A percentile compares a stretch with the other conserved stretches of the same genome.
phyloP scores from a whole-genome alignment of 2,888 invertebrate genomes.

The Clivina fossor region DNA sequence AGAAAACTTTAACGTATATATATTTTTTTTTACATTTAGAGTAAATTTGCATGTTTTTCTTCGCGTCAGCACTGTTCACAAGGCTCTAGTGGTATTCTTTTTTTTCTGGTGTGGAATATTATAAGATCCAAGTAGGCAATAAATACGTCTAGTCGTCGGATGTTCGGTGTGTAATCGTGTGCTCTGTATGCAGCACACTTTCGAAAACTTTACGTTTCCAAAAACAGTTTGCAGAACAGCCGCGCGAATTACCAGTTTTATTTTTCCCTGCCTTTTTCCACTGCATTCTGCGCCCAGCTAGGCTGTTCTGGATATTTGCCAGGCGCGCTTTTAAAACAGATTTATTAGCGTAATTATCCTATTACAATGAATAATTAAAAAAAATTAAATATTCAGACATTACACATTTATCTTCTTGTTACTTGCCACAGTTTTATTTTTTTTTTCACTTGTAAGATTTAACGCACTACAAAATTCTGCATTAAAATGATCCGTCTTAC shows the following conservation, averaged over 20 bases:
- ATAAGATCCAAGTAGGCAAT: constrained; percentile 14
- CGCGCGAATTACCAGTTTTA: not conserved
- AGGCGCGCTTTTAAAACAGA: constrained; percentile 1
- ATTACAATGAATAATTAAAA: too few relatives aligned
- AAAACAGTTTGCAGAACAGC: constrained; percentile 5
- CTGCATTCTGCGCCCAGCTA: not conserved
- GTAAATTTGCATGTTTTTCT: too few relatives aligned
- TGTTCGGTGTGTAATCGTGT: constrained; percentile 6
- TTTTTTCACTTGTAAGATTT: too few relatives aligned
- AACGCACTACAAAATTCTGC: too few relatives aligned
- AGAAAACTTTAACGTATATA: too few relatives aligned
- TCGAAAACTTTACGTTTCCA: constrained; percentile 10
- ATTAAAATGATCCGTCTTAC: too few relatives aligned
- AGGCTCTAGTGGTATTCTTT: too few relatives aligned
- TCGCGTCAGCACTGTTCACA: too few relatives aligned
- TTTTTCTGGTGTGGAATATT: too few relatives aligned
- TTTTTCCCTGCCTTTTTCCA: constrained; percentile 12
- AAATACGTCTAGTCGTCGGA: constrained; percentile 7
- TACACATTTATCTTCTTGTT: too few relatives aligned
- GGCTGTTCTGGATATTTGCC: not conserved
- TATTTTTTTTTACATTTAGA: not conserved
- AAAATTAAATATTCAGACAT: too few relatives aligned
- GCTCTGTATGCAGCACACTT: constrained; percentile 13
- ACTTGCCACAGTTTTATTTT: too few relatives aligned
- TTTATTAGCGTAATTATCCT: constrained; percentile 11